Evolutionary conservation across 64 coral and sea anemone genomes (phyloP), one percentile per base, ranked within the genome.

Genomic region (Anthopleura sola): DNA sequence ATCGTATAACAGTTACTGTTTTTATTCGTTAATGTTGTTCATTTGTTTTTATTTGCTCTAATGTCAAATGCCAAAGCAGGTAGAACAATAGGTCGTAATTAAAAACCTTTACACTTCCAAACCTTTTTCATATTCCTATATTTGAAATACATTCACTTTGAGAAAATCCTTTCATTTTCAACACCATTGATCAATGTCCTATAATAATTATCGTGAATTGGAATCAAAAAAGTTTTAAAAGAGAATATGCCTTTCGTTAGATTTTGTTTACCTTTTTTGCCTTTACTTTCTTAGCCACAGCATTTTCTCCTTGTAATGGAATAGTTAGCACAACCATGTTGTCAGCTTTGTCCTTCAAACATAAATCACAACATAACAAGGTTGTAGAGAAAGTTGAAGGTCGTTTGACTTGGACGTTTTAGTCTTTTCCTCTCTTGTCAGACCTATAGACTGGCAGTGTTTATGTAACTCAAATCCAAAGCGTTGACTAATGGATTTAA

Each of bases 241-340:
- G 36, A 11, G 38, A 48, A 48, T 53, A 46, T 44, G 18, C 26
- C 39, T 15, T 32, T 15, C 3, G n/a, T 71, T 34, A 34, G 5
- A 32, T 21, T 24, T 13, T 79, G 12, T 44, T 79, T 79, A 79
- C 36, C 44, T 44, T 44, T 40, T 79, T 83, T 56, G 28, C 82
- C 50, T 83, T 83, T 17, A 60, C 49, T 83, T 83, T 83, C 50
- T 83, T 54, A 3, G 48, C 47, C 18, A 51, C 16, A 19, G 23
- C 33, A 28, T 20, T 49, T 56, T 83, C 50, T 83, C 82, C 82
- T 83, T 34, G 49, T 56, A 83, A 10, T 16, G 49, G 82, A 34
- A 83, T 83, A 56, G 49, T 48, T 48, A 83, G 82, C 46, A 83
- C 3, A 29, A 83, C 82, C 82, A 83, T 83, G 5, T 79, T 44